Conservation (phyloP, 2,888 invertebrate species). For the Eristalis pertinax region DNA sequence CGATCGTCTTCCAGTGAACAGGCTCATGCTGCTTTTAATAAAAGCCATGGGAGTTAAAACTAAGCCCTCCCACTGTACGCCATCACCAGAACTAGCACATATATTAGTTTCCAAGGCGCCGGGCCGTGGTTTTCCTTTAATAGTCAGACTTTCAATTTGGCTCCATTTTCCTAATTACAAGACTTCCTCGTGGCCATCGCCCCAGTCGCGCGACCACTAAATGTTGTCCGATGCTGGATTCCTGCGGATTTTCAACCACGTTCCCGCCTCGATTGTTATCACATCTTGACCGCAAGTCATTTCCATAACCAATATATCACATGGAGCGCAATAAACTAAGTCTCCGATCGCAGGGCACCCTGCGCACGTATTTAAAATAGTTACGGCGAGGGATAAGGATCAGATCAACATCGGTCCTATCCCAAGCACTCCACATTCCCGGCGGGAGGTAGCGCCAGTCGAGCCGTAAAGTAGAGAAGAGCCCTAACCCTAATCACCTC, state of each 20-base stretch:
- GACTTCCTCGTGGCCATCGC: not conserved
- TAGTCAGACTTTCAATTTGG: constrained; percentile 11
- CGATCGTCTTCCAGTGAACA: too few relatives aligned
- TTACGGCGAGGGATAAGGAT: not conserved
- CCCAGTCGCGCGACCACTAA: not conserved
- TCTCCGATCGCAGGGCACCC: not conserved
- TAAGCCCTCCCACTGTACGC: not conserved
- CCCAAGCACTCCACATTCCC: constrained; percentile 61
- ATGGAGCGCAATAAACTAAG: not conserved
- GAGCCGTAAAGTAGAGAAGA: constrained; percentile 23
- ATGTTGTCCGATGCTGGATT: not conserved
- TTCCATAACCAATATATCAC: constrained; percentile 44
- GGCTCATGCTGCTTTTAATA: not conserved
- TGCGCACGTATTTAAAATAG: not conserved
- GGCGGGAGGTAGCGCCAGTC: constrained; percentile 68
- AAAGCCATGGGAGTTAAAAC: not conserved
- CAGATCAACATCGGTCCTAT: not conserved
- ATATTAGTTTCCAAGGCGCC: constrained; percentile 21
- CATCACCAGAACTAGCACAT: not conserved
- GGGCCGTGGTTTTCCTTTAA: constrained; percentile 19
- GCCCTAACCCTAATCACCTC: constrained; percentile 14
- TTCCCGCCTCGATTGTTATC: constrained; percentile 7
- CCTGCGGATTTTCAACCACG: constrained; percentile 21
- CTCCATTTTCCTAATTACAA: constrained; percentile 36
- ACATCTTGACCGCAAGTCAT: constrained; percentile 2